A percentile compares a stretch with the other conserved stretches of the same genome.
Evolutionary conservation across 2,797 vertebrate species (phyloP).

Genomic region (Cyprinella venusta): DNA sequence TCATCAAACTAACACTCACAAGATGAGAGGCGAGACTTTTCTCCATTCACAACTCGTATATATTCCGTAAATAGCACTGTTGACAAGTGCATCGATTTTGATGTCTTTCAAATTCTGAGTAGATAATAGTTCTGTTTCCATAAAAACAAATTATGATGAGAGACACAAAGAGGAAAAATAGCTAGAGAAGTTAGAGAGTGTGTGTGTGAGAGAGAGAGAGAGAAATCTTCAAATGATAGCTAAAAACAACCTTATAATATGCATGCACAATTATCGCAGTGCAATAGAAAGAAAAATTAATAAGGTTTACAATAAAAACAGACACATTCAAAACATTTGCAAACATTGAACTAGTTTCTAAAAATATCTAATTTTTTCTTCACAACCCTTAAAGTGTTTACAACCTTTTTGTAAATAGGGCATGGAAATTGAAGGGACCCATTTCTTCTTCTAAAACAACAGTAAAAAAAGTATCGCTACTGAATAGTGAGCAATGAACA

Average conservation of each 20-base stretch:
- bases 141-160: constrained; percentile 5
- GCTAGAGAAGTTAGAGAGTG: too few relatives aligned
- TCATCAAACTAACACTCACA: constrained; percentile 18
- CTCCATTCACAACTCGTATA: constrained; percentile 9
- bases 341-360: neutral
- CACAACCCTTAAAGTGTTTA: neutral
- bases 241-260: neutral
- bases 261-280: neutral
- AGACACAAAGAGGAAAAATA: constrained; percentile 8
- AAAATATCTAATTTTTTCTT: neutral
- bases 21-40: constrained; percentile 2
- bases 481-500: neutral
- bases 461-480: too few relatives aligned
- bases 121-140: constrained; percentile 27
- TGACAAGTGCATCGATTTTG: constrained; percentile 23
- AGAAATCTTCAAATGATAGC: neutral
- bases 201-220: too few relatives aligned
- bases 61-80: constrained; percentile 12
- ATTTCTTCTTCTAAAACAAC: neutral
- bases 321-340: neutral
- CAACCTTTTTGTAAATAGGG: neutral
- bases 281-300: neutral
- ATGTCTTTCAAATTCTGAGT: constrained; percentile 17
- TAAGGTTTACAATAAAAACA: neutral
- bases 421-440: neutral